These are phyloP conservation scores for Peromyscus eremicus DNA, from an alignment of 2,797 vertebrate genomes.

Conservation along the genomic window DNA sequence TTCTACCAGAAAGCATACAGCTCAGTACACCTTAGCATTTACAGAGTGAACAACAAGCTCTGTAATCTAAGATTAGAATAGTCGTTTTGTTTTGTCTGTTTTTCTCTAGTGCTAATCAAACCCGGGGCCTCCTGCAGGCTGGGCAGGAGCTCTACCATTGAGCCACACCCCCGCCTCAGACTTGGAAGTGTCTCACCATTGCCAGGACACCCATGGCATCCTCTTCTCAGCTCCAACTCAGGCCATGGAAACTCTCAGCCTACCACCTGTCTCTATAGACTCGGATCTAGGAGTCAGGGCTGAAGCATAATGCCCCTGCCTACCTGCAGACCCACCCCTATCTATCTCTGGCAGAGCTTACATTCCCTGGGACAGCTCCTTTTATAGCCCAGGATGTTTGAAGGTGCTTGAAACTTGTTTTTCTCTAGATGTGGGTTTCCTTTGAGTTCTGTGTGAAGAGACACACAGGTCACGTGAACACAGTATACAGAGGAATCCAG, in stretches of 20 bases:
- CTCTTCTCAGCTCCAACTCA: background rate
- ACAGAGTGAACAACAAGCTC: background rate
- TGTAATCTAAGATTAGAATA: background rate
- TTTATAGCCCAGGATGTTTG: background rate
- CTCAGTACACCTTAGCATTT: background rate
- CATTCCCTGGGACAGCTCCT: background rate
- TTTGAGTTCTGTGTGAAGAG: background rate
- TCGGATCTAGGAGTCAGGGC: background rate
- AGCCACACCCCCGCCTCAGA: background rate
- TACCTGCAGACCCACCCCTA: background rate
- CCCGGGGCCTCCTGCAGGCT: background rate
- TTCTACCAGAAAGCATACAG: fast-evolving
- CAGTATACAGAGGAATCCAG: background rate
- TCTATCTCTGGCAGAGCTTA: background rate
- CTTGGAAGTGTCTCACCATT: fast-evolving
- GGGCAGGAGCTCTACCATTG: background rate
- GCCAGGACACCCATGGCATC: fast-evolving
- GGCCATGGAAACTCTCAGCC: fast-evolving
- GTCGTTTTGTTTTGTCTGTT: too few relatives aligned
- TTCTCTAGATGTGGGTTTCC: conserved; percentile 14
- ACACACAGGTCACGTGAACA: background rate
- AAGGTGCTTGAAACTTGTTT: background rate
- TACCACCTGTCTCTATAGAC: background rate
- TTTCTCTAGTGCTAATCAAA: background rate
- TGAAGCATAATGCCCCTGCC: background rate